Conservation (phyloP, 2,113 vertebrate species). For the Suncus etruscus region DNA sequence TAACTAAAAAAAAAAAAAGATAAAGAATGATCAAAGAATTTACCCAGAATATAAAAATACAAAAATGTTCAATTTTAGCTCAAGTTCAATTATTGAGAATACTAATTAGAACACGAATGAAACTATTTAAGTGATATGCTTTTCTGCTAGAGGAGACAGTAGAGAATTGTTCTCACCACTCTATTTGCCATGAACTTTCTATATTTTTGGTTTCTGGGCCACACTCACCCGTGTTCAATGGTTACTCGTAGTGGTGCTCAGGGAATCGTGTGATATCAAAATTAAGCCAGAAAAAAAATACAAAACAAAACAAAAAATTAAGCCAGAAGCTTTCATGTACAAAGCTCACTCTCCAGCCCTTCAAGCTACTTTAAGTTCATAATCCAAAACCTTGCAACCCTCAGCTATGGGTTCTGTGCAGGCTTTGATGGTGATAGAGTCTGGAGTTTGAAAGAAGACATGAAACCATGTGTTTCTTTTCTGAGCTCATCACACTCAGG, state of each 20-base stretch:
- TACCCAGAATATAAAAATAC: background rate
- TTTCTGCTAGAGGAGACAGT: constrained; percentile 20
- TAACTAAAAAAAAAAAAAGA: constrained; percentile 37
- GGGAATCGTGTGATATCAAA: no score
- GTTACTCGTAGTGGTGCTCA: no score
- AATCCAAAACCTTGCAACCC: background rate
- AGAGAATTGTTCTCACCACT: background rate
- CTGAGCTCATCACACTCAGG: no score
- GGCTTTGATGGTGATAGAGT: background rate
- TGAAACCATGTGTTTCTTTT: background rate
- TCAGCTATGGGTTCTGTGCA: background rate
- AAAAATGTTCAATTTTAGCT: constrained; percentile 45
- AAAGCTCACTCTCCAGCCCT: no score
- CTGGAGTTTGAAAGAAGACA: background rate
- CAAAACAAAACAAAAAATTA: no score
- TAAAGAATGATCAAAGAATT: constrained; percentile 28
- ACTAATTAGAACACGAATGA: background rate
- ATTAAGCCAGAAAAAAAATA: no score
- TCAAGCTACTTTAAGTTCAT: no score
- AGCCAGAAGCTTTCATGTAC: no score
- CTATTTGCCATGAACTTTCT: background rate
- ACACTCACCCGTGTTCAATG: no score
- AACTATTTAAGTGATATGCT: background rate
- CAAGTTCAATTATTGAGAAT: constrained; percentile 23
- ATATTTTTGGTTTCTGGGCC: background rate